Base-by-base conservation (phyloP, 1,140 invertebrate genomes). In the Zaprionus vittiger region DNA sequence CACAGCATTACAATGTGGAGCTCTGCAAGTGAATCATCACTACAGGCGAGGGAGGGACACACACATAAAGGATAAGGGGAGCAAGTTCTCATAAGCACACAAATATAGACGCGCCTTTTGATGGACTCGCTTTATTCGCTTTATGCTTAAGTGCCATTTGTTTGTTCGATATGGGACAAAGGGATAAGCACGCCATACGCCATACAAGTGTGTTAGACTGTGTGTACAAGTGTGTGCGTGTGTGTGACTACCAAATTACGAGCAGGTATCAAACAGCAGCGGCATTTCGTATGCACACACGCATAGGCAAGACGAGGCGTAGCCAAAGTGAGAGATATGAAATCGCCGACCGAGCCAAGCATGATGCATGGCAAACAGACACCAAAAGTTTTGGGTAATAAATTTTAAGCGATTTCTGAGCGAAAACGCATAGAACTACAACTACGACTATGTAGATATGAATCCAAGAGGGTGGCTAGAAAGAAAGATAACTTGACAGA, bases 241-340 rank as follows among this genome's bases (percentile, higher is more conserved):
- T 59, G 56, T 37, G 31, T 22, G 17, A 73, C 68, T 76, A 57
- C 62, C 76, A 80, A 86, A 81, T 85, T 81, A 89, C 73, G 81
- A 72, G 52, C 70, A 72, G 49, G 60, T 71, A 65, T 61, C 47
- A 62, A 31, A 22, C 6, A 22, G 64, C 55, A 77, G 75, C 75
- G 77, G 81, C 80, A 87, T 86, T 91, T 81, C 75, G 67, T 83
- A 87, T 91, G 77, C 83, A 91, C 80, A 80, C 87, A 91, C 83
- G 83, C 82, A 91, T 69, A 80, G 64, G 41, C 55, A 14, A 26
- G 59, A 59, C 49, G 57, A 65, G 70, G 62, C 49, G 65, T 24
- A 28, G 26, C 6, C 26, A 28, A 28, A 28, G 26, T 28, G 69
- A 79, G 59, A 80, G 73, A 83, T 83, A 89, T 80, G 81, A 70